Base-by-base conservation (phyloP, 2,888 invertebrate genomes). In the Gisinianus flammeolus region DNA sequence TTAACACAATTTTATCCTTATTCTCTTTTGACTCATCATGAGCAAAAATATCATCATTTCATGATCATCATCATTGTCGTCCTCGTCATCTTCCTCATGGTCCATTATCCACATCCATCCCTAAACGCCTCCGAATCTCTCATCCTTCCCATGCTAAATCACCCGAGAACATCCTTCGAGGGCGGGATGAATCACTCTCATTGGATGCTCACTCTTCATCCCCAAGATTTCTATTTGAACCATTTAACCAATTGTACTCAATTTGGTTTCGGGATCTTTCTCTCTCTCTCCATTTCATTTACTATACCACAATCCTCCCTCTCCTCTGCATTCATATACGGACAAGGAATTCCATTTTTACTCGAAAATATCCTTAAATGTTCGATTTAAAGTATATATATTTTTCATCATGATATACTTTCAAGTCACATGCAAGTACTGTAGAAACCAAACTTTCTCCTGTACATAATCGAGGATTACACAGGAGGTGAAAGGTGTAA, bases 1-100 rank as follows among this genome's bases (percentile, higher is more conserved):
- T 81, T 81, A 79, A 79, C 77, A 71, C 77, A 71, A 71, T 77
- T 77, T 77, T 77, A 52, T 64, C 71, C 77, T 52, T 33, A 58
- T 76, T 76, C 76, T 58, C 67, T 44, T 33, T 64, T 56, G 31
- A 31, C 58, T 73, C 73, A 16, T 12, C 70, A 31, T 73, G 28
- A 30, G 71, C 28, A 71, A 71, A 71, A 67, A n/a, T 66, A 28
- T 16, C 12, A 44, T 33, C 22, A 67, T 67, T 33, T 26, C 22
- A 44, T 44, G 6, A n/a, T n/a, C n/a, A n/a, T n/a, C n/a, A n/a
- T n/a, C n/a, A n/a, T n/a, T n/a, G 19, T 58, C 56, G 22, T 58
- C 56, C n/a, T 58, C 56, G 22, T 58, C 56, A 58, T n/a, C 56
- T 22, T 24, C 22, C 2, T 58, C 56, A 8, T 58, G 19, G 24